phyloP scores from a whole-genome alignment of 1,140 invertebrate species.

The Musca domestica region DNA sequence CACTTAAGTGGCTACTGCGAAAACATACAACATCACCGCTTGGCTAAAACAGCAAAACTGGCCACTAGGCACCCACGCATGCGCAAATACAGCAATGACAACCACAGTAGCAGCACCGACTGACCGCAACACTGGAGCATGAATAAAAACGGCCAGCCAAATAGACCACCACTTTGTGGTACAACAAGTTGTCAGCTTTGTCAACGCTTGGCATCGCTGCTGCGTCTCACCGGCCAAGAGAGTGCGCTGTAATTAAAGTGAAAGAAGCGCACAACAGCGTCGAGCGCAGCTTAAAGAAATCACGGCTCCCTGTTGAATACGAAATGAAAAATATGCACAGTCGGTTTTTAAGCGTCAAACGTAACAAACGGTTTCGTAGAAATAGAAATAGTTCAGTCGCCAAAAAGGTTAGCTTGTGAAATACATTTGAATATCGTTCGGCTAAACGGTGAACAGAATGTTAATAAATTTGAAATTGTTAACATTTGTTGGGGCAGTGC shows the following conservation, averaged over 20 bases:
- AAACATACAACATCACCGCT: not conserved
- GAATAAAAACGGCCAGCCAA: too few relatives aligned
- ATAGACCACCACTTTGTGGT: too few relatives aligned
- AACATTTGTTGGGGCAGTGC: conserved; percentile 11
- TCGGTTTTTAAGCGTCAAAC: conserved; percentile 18
- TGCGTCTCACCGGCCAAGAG: not conserved
- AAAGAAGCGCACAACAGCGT: conserved; percentile 21
- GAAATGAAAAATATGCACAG: not conserved
- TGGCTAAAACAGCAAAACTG: conserved; percentile 5
- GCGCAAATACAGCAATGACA: conserved; percentile 34
- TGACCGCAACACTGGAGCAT: too few relatives aligned
- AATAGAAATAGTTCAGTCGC: too few relatives aligned
- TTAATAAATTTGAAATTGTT: not conserved
- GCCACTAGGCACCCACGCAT: conserved; percentile 41
- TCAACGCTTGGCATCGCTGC: not conserved
- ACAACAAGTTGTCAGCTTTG: too few relatives aligned
- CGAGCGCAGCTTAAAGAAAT: not conserved
- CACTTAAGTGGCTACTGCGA: conserved; percentile 24
- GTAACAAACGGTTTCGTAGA: not conserved
- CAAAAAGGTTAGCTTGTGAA: conserved; percentile 1
- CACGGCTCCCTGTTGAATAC: not conserved
- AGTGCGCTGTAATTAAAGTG: conserved; percentile 33
- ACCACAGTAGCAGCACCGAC: too few relatives aligned
- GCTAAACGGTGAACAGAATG: conserved; percentile 45
- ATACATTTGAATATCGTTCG: conserved; percentile 33